A percentile compares a stretch with the other conserved stretches of the same genome.
Conservation (phyloP, 2,797 vertebrate species). For the Morelia viridis region DNA sequence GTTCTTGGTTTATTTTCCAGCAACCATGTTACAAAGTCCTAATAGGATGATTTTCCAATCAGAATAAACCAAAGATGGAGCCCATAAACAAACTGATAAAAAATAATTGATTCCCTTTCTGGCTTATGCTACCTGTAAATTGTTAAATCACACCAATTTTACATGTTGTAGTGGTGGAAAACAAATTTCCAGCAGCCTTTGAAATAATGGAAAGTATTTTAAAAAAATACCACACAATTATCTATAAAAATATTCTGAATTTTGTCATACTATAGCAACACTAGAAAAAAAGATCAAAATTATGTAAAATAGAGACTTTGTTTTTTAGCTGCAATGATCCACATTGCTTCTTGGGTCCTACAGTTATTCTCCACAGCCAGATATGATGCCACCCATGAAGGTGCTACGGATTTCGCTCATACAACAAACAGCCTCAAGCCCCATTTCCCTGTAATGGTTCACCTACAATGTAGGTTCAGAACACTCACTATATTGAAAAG, state of each 20-base stretch:
- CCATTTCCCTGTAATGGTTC: background rate
- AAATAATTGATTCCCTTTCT: background rate
- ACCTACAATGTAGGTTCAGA: background rate
- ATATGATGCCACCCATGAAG: background rate
- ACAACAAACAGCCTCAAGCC: background rate
- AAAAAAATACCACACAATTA: background rate
- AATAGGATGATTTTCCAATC: background rate
- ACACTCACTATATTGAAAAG: background rate
- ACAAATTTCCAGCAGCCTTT: background rate
- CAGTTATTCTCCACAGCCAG: background rate
- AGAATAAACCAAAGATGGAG: background rate
- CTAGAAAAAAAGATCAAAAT: background rate
- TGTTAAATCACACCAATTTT: background rate
- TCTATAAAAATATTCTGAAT: background rate
- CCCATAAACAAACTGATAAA: background rate
- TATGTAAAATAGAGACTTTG: background rate
- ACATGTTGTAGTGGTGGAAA: background rate
- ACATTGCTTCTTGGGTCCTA: background rate
- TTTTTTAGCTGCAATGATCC: background rate
- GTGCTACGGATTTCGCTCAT: background rate
- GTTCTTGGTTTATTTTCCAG: background rate
- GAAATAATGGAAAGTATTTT: background rate
- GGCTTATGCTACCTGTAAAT: background rate
- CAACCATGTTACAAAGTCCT: background rate
- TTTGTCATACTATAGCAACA: background rate